Base-by-base conservation (phyloP, 2,797 vertebrate genomes). In the Bryconaethiops microstoma region DNA sequence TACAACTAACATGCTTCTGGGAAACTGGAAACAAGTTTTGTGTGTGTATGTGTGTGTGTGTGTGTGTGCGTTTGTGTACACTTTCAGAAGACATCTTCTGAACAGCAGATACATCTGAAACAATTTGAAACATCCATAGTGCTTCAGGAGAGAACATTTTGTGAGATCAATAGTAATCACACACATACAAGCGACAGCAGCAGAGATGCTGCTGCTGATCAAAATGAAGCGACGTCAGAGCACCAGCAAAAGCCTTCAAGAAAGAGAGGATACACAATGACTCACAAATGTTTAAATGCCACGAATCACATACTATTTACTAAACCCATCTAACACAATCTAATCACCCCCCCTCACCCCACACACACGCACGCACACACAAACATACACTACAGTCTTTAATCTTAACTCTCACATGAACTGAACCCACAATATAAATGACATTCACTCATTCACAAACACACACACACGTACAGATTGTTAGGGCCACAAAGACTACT, bases 301-400 rank as follows among this genome's bases (percentile, higher is more conserved):
- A 69, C 85, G 86, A 83, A 78, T 87, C 74, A 83, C 74, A 48
- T 42, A 73, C 45, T 77, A 69, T 55, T 79, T 78, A 77, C 74
- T 68, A 52, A 62, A 54, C 78, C 82, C 77, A 80, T 52, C 63
- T 74, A 74, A 59, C n/a, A n/a, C n/a, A n/a, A n/a, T n/a, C n/a
- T n/a, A n/a, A n/a, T n/a, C 68, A 76, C 68, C 57, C 7, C n/a
- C 57, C 57, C n/a, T 6, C 57, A 7, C 5, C 57, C 7, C 57
- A n/a, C n/a, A n/a, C n/a, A n/a, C n/a, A n/a, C n/a, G n/a, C n/a
- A n/a, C n/a, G n/a, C n/a, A n/a, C n/a, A n/a, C n/a, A n/a, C n/a
- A n/a, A n/a, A n/a, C n/a, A n/a, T n/a, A n/a, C n/a, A n/a, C n/a
- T n/a, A n/a, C n/a, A n/a, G n/a, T n/a, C n/a, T n/a, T n/a, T n/a